A percentile compares a stretch with the other conserved stretches of the same genome.
phyloP scores from a whole-genome alignment of 2,797 vertebrate genomes.

The Aratinga solstitialis region DNA sequence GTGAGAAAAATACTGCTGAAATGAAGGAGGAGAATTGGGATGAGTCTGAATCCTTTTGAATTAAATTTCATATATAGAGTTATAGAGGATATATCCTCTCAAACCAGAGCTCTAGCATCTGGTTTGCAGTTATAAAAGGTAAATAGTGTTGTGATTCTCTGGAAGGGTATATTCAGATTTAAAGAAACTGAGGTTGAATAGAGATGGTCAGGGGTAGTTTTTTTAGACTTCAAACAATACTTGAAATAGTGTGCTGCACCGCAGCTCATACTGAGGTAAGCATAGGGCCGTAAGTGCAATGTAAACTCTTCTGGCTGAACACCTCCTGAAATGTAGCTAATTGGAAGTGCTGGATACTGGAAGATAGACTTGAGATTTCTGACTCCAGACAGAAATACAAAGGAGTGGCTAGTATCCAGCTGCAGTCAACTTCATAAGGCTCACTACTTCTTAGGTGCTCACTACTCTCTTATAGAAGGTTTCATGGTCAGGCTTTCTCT shows the following conservation, averaged over 20 bases:
- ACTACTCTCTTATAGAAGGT: background rate
- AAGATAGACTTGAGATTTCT: background rate
- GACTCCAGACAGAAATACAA: background rate
- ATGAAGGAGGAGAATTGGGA: conserved; percentile 19
- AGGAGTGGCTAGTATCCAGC: background rate
- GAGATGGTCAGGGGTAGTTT: background rate
- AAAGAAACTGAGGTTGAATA: background rate
- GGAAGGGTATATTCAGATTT: background rate
- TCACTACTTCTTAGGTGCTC: background rate
- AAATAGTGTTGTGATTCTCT: background rate
- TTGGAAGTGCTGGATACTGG: background rate
- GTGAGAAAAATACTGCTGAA: conserved; percentile 37
- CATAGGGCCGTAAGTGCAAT: background rate
- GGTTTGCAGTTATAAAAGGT: background rate
- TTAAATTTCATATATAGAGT: background rate
- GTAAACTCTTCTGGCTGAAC: background rate
- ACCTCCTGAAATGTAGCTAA: background rate
- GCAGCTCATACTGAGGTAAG: background rate
- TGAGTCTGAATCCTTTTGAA: conserved; percentile 11
- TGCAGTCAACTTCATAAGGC: background rate
- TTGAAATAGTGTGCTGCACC: background rate
- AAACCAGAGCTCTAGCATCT: background rate
- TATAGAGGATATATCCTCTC: background rate
- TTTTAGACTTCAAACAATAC: background rate
- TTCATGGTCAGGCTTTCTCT: background rate